These are phyloP conservation scores for Alethe diademata DNA, from an alignment of 2,113 vertebrate genomes.

Conservation along the genomic window DNA sequence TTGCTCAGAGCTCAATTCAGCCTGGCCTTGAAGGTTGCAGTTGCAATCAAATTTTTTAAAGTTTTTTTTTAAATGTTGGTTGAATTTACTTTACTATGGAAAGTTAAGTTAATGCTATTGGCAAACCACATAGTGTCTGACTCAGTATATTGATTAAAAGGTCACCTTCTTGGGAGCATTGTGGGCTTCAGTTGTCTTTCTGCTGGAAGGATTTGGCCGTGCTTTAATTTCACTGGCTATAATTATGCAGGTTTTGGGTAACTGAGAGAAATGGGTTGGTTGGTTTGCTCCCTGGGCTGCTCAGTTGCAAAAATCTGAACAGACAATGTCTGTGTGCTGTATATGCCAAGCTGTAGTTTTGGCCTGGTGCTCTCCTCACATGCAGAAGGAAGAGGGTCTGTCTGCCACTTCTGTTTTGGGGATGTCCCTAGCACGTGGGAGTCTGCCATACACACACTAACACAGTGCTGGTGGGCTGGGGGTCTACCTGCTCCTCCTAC, in stretches of 20 bases:
- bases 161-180: neutral
- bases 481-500: neutral
- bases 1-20: neutral
- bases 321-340: neutral
- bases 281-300: neutral
- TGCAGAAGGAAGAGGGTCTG: neutral
- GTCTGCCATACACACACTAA: too few relatives aligned
- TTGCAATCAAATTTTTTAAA: too few relatives aligned
- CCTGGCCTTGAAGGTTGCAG: neutral
- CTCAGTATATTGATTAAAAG: neutral
- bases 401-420: neutral
- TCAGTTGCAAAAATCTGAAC: neutral
- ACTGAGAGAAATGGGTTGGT: neutral
- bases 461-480: neutral
- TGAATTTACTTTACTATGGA: neutral
- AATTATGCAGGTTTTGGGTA: neutral
- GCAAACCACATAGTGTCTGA: neutral
- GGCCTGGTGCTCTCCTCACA: neutral
- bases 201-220: neutral
- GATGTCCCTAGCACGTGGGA: too few relatives aligned
- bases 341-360: accelerated
- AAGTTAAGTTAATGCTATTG: neutral
- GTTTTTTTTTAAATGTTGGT: neutral
- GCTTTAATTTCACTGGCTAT: neutral
- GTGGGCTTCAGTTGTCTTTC: neutral